These are phyloP conservation scores for Pseudochaenichthys georgianus DNA, from an alignment of 2,797 vertebrate species.

Conservation along the genomic window DNA sequence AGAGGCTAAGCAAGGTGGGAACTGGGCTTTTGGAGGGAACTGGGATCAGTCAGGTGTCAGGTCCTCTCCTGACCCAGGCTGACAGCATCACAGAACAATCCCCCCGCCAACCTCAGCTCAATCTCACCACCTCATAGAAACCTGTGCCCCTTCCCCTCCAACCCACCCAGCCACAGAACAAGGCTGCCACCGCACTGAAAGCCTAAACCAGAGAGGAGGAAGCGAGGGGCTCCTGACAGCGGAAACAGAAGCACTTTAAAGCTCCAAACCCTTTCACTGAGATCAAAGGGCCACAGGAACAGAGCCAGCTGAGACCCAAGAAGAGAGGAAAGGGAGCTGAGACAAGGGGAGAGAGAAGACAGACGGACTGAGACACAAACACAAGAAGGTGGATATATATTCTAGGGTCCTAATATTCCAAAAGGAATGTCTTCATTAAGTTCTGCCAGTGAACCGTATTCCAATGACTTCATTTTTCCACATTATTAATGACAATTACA, in stretches of 20 bases:
- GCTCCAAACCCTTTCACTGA: slow-evolving; percentile 81
- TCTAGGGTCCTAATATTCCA: slow-evolving; percentile 36
- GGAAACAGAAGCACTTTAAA: slow-evolving; percentile 86
- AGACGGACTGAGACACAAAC: slow-evolving; percentile 49
- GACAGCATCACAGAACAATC: slow-evolving; percentile 57
- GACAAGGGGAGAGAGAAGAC: slow-evolving; percentile 55
- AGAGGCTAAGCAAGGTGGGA: slow-evolving; percentile 53
- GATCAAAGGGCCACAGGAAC: slow-evolving; percentile 83
- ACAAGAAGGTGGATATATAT: slow-evolving; percentile 35
- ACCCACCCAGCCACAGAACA: slow-evolving; percentile 65
- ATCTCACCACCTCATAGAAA: slow-evolving; percentile 62
- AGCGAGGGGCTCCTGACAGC: slow-evolving; percentile 81
- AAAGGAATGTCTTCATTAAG: slow-evolving; percentile 54
- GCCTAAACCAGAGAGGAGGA: slow-evolving; percentile 72
- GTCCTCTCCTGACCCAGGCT: slow-evolving; percentile 57
- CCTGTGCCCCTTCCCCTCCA: slow-evolving; percentile 17
- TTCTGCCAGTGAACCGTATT: slow-evolving; percentile 29
- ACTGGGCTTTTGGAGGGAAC: slow-evolving; percentile 35
- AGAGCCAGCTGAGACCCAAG: slow-evolving; percentile 76
- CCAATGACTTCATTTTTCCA: slow-evolving; percentile 43
- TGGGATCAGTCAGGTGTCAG: slow-evolving; percentile 62
- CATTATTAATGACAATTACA: slow-evolving; percentile 40
- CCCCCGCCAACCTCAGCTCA: slow-evolving; percentile 51
- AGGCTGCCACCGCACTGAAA: slow-evolving; percentile 75
- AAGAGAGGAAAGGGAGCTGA: slow-evolving; percentile 62